These are phyloP conservation scores for Mesoligia furuncula DNA, from an alignment of 2,888 invertebrate genomes.

Conservation along the genomic window DNA sequence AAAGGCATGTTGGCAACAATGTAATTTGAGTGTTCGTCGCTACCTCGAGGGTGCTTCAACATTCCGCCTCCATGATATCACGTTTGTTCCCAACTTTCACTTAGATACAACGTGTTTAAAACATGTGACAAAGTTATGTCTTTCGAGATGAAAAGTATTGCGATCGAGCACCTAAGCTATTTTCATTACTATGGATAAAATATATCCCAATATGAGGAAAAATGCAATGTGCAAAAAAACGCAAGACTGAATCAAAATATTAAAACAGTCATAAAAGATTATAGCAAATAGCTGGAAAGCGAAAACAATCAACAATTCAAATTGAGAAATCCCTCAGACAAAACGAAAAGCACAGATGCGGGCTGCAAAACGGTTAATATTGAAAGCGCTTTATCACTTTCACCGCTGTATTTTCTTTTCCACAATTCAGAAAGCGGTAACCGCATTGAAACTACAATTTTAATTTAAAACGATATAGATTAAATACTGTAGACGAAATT, in stretches of 20 bases:
- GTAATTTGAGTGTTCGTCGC: conserved; percentile 66
- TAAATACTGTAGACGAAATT: conserved; percentile 31
- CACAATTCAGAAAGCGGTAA: conserved; percentile 45
- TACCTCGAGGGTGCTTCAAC: conserved; percentile 61
- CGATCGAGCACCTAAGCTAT: not conserved
- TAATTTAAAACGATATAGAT: conserved; percentile 49
- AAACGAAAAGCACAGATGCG: conserved; percentile 43
- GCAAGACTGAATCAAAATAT: not conserved
- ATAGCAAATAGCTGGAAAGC: conserved; percentile 22
- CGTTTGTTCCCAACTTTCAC: conserved; percentile 58
- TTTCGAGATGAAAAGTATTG: conserved; percentile 34
- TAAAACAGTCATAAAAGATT: conserved; percentile 13
- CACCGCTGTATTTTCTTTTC: conserved; percentile 50
- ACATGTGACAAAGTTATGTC: conserved; percentile 39
- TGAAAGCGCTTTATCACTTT: conserved; percentile 50
- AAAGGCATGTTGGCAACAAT: conserved; percentile 68
- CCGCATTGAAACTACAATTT: conserved; percentile 38
- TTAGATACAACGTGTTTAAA: conserved; percentile 41
- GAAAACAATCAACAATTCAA: conserved; percentile 46
- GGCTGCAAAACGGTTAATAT: conserved; percentile 47
- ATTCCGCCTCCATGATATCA: conserved; percentile 63
- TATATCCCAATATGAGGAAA: not conserved
- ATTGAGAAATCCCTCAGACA: conserved; percentile 38
- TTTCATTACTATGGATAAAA: not conserved
- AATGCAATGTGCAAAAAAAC: not conserved